Evolutionary conservation across 2,797 vertebrate species (phyloP).

Genomic region (Leptoclinus maculatus): DNA sequence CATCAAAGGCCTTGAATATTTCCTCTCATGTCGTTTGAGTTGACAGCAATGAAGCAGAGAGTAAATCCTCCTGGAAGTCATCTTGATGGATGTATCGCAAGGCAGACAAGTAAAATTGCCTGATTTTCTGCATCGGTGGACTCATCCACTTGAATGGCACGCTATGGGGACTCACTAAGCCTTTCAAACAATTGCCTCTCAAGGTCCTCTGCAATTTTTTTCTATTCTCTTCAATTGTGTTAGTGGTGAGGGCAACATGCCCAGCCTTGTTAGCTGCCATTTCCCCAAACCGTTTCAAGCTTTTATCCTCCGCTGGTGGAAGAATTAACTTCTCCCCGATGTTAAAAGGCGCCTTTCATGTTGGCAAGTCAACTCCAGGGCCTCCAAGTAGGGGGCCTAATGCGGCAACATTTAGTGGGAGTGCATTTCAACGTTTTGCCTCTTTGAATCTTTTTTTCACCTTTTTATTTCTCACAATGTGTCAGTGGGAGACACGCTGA

Average conservation of each 20-base stretch:
- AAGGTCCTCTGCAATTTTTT: conserved; percentile 50
- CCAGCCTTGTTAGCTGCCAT: conserved; percentile 43
- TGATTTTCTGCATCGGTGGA: conserved; percentile 43
- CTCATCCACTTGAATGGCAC: conserved; percentile 50
- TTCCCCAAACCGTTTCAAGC: conserved; percentile 40
- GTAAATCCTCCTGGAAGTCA: conserved; percentile 41
- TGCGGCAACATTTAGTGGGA: neutral
- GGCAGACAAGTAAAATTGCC: conserved; percentile 33
- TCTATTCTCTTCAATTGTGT: conserved; percentile 50
- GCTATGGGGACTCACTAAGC: conserved; percentile 48
- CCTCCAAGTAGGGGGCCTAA: neutral
- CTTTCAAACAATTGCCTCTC: conserved; percentile 60
- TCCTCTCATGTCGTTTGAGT: conserved; percentile 16
- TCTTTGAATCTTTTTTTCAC: neutral
- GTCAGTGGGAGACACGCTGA: neutral
- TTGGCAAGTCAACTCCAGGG: conserved; percentile 20
- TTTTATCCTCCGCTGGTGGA: conserved; percentile 25
- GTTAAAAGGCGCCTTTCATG: conserved; percentile 13
- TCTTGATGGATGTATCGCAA: conserved; percentile 48
- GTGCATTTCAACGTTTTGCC: neutral
- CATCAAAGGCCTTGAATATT: conserved; percentile 2
- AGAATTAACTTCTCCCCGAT: conserved; percentile 21
- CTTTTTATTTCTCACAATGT: neutral
- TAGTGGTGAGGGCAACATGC: conserved; percentile 47
- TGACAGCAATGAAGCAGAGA: conserved; percentile 15